Base-by-base conservation (phyloP, 1,140 invertebrate genomes). In the Musca vetustissima region DNA sequence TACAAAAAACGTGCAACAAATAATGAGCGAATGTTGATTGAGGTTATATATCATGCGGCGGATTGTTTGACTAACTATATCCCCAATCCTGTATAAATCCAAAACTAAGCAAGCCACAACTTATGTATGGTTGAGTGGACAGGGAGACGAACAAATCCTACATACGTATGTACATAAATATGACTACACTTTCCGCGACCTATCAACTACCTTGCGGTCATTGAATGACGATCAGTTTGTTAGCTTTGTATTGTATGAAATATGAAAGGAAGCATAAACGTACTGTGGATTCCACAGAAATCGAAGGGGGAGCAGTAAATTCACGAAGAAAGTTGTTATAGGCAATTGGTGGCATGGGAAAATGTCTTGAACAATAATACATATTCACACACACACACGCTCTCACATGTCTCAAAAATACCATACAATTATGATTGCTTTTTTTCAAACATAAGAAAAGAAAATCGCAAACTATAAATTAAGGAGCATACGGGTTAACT, bases 1-100 rank as follows among this genome's bases (percentile, higher is more conserved):
- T 2, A 19, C 15, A 24, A 9, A n/a, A 24, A 14, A 49, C 13
- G 47, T 21, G 49, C 61, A 49, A 49, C 13, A 24, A 64, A 64
- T 69, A 69, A 65, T 69, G 68, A 65, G 59, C 49, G 61, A 65
- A 69, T 69, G 68, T 69, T 69, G 68, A 69, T 69, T 69, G 64
- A 69, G 64, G 68, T 69, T 69, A 69, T 69, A 55, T 69, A 65
- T 69, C 57, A 19, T 61, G 19, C 43, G 52, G 19, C 43, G 52
- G 50, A 25, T 47, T 67, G 53, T 36, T 53, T 19, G 28, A 36
- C 53, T 67, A 47, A 15, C 21, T 57, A 48, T 47, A 32, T 9
- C 36, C 36, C 36, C 36, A 43, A 43, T 43, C 4, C 36, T 7
- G 36, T 4, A 43, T 43, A 43, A 8, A 43, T 8, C 36, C 36